phyloP scores from a whole-genome alignment of 92 coral and sea anemone species.

The Parazoanthus darwini region DNA sequence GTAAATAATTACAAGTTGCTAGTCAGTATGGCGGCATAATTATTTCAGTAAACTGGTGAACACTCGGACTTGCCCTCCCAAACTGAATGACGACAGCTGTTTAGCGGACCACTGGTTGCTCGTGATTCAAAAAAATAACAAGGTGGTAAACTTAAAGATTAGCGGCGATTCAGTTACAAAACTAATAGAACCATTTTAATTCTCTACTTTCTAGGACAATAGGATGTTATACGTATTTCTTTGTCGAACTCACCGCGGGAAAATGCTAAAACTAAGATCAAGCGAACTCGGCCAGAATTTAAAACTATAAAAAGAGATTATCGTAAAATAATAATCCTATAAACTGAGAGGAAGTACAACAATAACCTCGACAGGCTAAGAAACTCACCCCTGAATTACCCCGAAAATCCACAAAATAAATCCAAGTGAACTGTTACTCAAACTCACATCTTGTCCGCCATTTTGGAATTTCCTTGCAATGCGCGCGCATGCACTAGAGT shows the following conservation, averaged over 20 bases:
- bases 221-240: background rate
- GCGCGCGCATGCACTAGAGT: slow-evolving; percentile 24
- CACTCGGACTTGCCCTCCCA: too few relatives aligned
- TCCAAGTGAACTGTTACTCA: background rate
- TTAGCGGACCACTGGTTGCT: background rate
- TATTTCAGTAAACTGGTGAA: background rate
- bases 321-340: background rate
- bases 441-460: slow-evolving; percentile 44
- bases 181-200: background rate
- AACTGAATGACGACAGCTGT: background rate
- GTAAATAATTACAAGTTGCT: background rate
- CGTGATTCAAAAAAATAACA: background rate
- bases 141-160: background rate
- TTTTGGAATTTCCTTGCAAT: slow-evolving; percentile 34
- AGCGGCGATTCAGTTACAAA: background rate
- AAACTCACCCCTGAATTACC: slow-evolving; percentile 33
- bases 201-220: background rate
- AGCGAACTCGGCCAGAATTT: background rate
- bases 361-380: background rate
- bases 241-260: slow-evolving; percentile 6
- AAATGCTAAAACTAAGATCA: background rate
- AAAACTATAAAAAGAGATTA: background rate
- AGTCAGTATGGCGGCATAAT: background rate
- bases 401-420: slow-evolving; percentile 35
- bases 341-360: background rate